A percentile compares a stretch with the other conserved stretches of the same genome.
These are phyloP conservation scores for Drosophila anomalata DNA, from an alignment of 2,888 invertebrate genomes.

Conservation along the genomic window DNA sequence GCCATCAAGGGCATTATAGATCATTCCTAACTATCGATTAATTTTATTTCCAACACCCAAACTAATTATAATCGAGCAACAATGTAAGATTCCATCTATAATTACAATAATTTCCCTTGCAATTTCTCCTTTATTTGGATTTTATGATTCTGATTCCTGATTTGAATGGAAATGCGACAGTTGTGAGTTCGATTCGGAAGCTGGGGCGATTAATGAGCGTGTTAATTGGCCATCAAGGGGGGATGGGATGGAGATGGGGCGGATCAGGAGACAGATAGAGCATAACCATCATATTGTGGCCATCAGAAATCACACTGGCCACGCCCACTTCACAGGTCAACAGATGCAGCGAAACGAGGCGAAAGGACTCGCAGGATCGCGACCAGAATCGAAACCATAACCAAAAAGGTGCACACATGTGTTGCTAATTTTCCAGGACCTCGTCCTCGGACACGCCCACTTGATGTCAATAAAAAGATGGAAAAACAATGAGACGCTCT, in stretches of 20 bases:
- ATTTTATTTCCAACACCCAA: neutral
- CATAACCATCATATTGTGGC: slow-evolving; percentile 57
- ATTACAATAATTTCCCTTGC: neutral
- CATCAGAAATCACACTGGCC: slow-evolving; percentile 53
- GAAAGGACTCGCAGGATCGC: neutral
- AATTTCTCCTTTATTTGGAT: neutral
- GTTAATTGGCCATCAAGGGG: slow-evolving; percentile 68
- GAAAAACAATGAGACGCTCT: slow-evolving; percentile 1
- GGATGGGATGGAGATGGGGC: too few species aligned
- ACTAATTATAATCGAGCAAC: too few species aligned
- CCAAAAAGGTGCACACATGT: slow-evolving; percentile 60
- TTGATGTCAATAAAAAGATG: slow-evolving; percentile 18
- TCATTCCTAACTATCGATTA: too few species aligned
- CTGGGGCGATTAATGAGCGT: slow-evolving; percentile 56
- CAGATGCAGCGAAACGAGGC: slow-evolving; percentile 67
- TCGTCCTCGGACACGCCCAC: slow-evolving; percentile 55
- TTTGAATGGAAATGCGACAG: slow-evolving; percentile 51
- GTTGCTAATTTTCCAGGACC: slow-evolving; percentile 62
- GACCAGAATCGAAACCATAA: slow-evolving; percentile 6
- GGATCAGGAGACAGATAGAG: slow-evolving; percentile 49
- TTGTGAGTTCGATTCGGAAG: slow-evolving; percentile 62
- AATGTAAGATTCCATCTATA: neutral
- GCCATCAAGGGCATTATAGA: too few species aligned
- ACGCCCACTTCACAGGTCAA: slow-evolving; percentile 66
- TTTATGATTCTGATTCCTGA: neutral